Evolutionary conservation across 2,797 vertebrate species (phyloP), one percentile per base, ranked within the genome.

Genomic region (Delichon dasypus): DNA sequence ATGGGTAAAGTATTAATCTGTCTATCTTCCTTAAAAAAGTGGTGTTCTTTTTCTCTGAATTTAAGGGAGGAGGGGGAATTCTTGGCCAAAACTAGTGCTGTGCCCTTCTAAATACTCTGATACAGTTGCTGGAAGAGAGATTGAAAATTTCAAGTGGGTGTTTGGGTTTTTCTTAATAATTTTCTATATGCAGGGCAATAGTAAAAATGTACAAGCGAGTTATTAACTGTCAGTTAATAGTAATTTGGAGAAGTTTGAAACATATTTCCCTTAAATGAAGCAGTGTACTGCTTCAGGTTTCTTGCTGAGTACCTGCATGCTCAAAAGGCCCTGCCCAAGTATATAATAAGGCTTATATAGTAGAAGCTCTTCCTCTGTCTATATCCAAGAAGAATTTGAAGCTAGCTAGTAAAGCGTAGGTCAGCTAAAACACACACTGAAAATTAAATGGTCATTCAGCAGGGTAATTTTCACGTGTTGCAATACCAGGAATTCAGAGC

Each of bases 1-100:
- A 92, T 89, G 92, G 96, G 97, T 98, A 97, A 98, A 71, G 97
- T 98, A 97, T 93, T 93, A 23, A 60, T 36, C 16, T 94, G 14
- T 94, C 84, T 64, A 0, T 93, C 71, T 86, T 82, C 76, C 48
- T 73, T 72, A 12, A 40, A 25, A 15, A 80, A 87, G 42, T 5
- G 0, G 4, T 57, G 2, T 64, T 80, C 4, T 60, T 83, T 90
- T 68, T 62, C 14, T 77, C 44, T 76, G 4, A 58, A 11, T 77
- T 61, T 44, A 67, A 71, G 30, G 13, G 14, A 58, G 16, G 20
- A 55, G 11, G 12, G 22, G 14, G 16, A 86, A 58, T 47, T 30
- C 13, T 68, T 11, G 4, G 19, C 60, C 38, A 44, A 45, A 77
- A 21, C 29, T 86, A 42, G 17, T 55, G 18, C 23, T 92, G 29